Evolutionary conservation across 2,797 vertebrate species (phyloP).

Genomic region (Dipus sagitta): DNA sequence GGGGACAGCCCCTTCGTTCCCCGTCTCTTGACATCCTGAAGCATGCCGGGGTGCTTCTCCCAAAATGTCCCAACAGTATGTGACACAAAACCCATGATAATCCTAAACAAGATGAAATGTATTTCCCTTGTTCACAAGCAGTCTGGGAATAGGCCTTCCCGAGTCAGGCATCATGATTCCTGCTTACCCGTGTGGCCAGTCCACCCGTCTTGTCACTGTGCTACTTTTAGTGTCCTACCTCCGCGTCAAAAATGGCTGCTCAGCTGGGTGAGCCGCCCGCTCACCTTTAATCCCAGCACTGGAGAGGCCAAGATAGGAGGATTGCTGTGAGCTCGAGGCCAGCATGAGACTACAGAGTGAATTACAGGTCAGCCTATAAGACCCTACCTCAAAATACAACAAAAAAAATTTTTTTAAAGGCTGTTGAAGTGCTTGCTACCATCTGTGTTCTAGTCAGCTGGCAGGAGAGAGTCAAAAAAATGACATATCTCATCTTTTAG

Average conservation of each 20-base stretch:
- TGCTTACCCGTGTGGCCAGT: neutral
- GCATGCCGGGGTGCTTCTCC: neutral
- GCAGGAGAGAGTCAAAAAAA: neutral
- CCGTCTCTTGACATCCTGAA: neutral
- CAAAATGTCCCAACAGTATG: neutral
- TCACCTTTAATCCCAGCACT: no score
- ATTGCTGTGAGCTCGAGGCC: no score
- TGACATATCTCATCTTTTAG: neutral
- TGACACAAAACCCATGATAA: neutral
- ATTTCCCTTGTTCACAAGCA: neutral
- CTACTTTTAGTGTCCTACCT: neutral
- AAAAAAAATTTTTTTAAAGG: no score
- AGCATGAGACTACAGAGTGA: no score
- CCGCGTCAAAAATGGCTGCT: neutral
- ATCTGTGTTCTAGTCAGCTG: constrained; percentile 12
- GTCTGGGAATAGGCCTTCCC: neutral
- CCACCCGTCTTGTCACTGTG: neutral
- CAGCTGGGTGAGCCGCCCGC: neutral
- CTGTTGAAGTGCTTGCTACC: neutral
- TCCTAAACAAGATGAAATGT: neutral
- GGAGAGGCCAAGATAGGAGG: no score
- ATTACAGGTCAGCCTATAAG: no score
- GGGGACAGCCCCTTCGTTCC: neutral
- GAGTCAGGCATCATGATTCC: neutral
- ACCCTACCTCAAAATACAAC: no score